phyloP scores from a whole-genome alignment of 2,797 vertebrate genomes.

The Onychomys torridus region DNA sequence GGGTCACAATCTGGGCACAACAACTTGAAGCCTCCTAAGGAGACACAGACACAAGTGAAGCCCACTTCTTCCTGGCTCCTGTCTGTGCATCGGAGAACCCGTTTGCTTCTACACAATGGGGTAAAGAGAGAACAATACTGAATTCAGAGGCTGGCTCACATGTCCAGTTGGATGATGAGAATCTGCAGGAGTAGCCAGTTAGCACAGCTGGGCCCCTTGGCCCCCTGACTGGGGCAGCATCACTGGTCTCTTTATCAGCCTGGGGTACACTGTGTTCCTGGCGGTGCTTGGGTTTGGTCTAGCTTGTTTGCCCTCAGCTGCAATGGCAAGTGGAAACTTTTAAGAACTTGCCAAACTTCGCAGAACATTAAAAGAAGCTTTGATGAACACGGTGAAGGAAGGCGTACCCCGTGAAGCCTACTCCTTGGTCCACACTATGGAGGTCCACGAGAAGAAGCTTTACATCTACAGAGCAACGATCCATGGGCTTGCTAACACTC shows the following conservation, averaged over 20 bases:
- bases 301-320: neutral
- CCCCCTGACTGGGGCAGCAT: neutral
- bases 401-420: neutral
- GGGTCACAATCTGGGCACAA: too few relatives aligned
- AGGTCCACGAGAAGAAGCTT: neutral
- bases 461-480: neutral
- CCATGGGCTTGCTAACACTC: neutral
- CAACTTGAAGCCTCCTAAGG: neutral
- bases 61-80: neutral
- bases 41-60: neutral
- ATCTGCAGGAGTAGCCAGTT: constrained; percentile 31
- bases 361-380: neutral
- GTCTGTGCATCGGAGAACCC: neutral
- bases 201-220: constrained; percentile 1
- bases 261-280: neutral
- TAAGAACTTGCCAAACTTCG: neutral
- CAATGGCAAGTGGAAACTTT: neutral
- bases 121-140: constrained; percentile 8
- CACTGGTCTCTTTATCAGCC: neutral
- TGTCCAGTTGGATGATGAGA: neutral
- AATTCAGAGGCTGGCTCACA: neutral
- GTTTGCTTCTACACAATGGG: neutral
- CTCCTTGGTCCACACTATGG: neutral
- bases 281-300: neutral
- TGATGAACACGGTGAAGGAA: neutral